Percentiles rank a stretch among this genome's conserved stretches.
These are phyloP conservation scores for Ophion ventricosus DNA, from an alignment of 2,888 invertebrate genomes.

Conservation along the genomic window DNA sequence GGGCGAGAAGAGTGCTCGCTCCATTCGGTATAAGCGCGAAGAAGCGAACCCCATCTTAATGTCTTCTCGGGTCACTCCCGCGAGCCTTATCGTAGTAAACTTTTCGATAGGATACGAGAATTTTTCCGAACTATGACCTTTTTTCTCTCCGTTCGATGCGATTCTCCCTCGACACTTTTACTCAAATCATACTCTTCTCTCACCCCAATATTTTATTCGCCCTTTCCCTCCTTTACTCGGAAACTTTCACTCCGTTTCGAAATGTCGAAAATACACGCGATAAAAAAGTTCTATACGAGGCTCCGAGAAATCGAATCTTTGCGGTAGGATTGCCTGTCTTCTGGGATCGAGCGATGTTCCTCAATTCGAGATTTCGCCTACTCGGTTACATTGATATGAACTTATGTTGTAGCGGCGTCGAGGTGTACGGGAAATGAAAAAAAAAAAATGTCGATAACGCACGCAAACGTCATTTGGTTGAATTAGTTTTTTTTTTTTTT, in stretches of 20 bases:
- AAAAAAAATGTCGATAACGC: not conserved
- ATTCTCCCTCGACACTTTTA: not conserved
- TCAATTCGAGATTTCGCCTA: constrained; percentile 31
- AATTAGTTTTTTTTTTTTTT: no score
- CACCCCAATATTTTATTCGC: not conserved
- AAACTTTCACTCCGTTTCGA: not conserved
- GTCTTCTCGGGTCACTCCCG: constrained; percentile 43
- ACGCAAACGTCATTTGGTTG: not conserved
- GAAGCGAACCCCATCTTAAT: constrained; percentile 45
- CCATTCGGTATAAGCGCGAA: constrained; percentile 2
- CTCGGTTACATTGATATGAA: constrained; percentile 31
- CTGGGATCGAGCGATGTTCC: constrained; percentile 23
- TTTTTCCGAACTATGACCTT: constrained; percentile 29
- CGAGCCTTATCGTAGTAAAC: constrained; percentile 48
- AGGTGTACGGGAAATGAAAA: not conserved
- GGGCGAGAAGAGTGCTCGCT: not conserved
- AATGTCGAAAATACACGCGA: constrained; percentile 27
- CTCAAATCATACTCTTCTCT: not conserved
- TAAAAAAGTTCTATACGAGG: constrained; percentile 40
- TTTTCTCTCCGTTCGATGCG: no score
- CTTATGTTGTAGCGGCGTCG: not conserved
- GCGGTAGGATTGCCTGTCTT: constrained; percentile 32
- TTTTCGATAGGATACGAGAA: constrained; percentile 42
- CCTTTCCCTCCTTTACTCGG: constrained; percentile 6
- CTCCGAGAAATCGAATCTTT: constrained; percentile 35